Percentiles rank a stretch among this genome's conserved stretches.
These are phyloP conservation scores for Coreius guichenoti DNA, from an alignment of 2,797 vertebrate species.

Conservation along the genomic window DNA sequence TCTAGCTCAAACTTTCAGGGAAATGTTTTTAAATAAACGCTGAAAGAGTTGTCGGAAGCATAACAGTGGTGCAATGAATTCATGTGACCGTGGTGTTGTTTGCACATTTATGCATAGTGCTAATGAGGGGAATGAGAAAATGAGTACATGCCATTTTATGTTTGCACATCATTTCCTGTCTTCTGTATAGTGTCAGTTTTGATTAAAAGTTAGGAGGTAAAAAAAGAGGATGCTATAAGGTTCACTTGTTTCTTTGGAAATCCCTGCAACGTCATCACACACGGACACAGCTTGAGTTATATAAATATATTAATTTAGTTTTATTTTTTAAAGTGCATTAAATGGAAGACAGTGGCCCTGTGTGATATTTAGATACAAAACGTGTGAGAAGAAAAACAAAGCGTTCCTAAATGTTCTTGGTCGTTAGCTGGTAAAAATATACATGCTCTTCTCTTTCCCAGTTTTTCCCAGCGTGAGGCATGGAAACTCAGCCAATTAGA, in stretches of 20 bases:
- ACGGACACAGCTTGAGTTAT: no score
- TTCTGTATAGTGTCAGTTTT: not conserved
- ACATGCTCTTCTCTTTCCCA: slow-evolving; percentile 23
- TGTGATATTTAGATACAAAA: slow-evolving; percentile 75
- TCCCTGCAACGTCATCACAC: no score
- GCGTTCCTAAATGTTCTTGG: slow-evolving; percentile 1
- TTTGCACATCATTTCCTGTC: not conserved
- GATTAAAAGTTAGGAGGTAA: no score
- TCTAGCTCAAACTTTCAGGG: not conserved
- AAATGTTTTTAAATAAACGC: not conserved
- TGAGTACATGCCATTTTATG: not conserved
- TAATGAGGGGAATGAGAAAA: not conserved
- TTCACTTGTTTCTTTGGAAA: no score
- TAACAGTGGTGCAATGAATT: not conserved
- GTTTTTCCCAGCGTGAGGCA: slow-evolving; percentile 73
- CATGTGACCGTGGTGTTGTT: not conserved
- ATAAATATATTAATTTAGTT: no score
- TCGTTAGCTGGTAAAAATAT: slow-evolving; percentile 48
- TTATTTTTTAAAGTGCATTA: no score
- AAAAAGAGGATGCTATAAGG: not conserved
- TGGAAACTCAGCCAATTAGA: slow-evolving; percentile 80
- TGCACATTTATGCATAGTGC: not conserved
- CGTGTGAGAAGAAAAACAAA: slow-evolving; percentile 54
- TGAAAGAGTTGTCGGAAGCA: not conserved
- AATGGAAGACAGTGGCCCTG: not conserved